phyloP scores from a whole-genome alignment of 2,888 invertebrate genomes.

The Cordylochernes scorpioides region DNA sequence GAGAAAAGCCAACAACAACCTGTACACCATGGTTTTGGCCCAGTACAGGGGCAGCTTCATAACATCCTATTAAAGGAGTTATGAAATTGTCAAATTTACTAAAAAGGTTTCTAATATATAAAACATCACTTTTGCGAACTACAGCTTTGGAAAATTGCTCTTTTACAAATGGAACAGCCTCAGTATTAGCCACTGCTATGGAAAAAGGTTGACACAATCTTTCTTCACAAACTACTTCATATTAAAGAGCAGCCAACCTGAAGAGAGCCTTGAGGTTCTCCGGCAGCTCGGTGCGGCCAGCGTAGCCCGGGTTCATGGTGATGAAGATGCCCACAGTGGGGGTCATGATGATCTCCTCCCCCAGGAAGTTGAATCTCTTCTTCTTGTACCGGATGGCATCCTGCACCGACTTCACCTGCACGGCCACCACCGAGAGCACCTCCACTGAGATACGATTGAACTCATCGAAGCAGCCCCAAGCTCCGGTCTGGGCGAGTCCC shows the following conservation, averaged over 20 bases:
- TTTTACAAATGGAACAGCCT: too few relatives aligned
- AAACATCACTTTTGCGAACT: too few relatives aligned
- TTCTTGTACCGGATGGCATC: conserved; percentile 77
- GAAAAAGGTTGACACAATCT: neutral
- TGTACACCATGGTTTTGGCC: too few relatives aligned
- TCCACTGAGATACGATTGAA: conserved; percentile 91
- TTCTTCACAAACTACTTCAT: neutral
- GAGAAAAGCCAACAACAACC: too few relatives aligned
- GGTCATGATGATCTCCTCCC: conserved; percentile 56
- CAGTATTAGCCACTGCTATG: too few relatives aligned
- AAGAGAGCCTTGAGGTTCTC: conserved; percentile 39
- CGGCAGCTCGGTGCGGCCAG: conserved; percentile 62
- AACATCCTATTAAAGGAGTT: too few relatives aligned
- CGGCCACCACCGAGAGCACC: conserved; percentile 83
- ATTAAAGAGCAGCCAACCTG: conserved; percentile 17
- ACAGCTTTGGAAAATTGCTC: too few relatives aligned
- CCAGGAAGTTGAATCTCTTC: conserved; percentile 67
- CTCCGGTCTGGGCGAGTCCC: conserved; percentile 81
- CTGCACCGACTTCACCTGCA: conserved; percentile 39
- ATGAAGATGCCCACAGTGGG: conserved; percentile 82
- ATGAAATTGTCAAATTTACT: too few relatives aligned
- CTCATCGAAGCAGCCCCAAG: conserved; percentile 95
- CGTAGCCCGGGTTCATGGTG: conserved; percentile 95
- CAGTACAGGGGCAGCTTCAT: too few relatives aligned
- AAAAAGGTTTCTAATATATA: too few relatives aligned